phyloP scores from a whole-genome alignment of 2,113 vertebrate species.

The Eulacestoma nigropectus region DNA sequence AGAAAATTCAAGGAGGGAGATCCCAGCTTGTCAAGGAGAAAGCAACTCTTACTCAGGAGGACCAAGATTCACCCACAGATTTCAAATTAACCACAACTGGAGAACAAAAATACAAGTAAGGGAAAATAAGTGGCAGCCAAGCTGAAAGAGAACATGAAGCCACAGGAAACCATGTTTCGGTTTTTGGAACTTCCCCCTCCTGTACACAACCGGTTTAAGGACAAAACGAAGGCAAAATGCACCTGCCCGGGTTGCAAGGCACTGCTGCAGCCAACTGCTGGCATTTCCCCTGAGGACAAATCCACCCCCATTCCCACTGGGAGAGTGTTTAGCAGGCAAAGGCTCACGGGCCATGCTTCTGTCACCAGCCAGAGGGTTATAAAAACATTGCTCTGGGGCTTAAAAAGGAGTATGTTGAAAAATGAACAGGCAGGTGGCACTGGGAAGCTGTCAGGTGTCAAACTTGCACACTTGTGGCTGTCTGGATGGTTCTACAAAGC shows the following conservation, averaged over 20 bases:
- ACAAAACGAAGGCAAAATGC: background rate
- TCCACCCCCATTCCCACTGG: background rate
- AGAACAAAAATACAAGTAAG: background rate
- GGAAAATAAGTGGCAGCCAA: background rate
- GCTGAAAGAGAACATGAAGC: background rate
- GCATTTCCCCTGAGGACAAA: background rate
- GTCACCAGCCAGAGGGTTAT: background rate
- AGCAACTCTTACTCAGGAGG: background rate
- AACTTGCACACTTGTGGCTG: background rate
- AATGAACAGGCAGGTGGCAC: background rate
- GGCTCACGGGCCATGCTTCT: background rate
- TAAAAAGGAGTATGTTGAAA: background rate
- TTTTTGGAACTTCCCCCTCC: background rate
- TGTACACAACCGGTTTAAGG: background rate
- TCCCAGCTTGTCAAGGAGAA: background rate
- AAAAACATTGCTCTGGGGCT: background rate
- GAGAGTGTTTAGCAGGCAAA: background rate
- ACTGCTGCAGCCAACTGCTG: background rate
- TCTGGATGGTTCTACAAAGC: background rate
- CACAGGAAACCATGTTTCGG: background rate
- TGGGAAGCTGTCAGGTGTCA: background rate
- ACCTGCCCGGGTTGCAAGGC: background rate
- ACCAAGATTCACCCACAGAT: background rate
- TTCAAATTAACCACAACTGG: background rate
- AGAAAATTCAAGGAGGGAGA: background rate